A percentile compares a stretch with the other conserved stretches of the same genome.
These are phyloP conservation scores for Nomada goodeniana DNA, from an alignment of 2,888 invertebrate species.

Conservation along the genomic window DNA sequence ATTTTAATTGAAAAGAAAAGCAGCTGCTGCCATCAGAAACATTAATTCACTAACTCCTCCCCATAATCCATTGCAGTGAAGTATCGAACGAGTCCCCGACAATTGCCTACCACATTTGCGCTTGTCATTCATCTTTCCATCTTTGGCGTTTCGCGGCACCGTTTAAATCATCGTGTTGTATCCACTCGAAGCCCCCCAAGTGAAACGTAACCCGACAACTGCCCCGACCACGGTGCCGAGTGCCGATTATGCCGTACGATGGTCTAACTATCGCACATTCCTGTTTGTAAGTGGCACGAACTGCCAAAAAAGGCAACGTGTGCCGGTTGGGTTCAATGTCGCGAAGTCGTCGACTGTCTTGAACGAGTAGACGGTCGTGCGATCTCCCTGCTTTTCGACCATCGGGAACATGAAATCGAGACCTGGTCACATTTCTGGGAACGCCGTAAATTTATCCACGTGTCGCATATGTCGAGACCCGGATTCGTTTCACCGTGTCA, in stretches of 20 bases:
- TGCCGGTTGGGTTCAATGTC: constrained; percentile 24
- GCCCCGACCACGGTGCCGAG: background rate
- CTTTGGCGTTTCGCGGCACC: constrained; percentile 33
- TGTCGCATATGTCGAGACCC: constrained; percentile 37
- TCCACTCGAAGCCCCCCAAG: background rate
- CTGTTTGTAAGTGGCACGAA: background rate
- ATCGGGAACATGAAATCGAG: constrained; percentile 66
- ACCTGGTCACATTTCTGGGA: constrained; percentile 47
- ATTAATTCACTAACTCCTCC: no score
- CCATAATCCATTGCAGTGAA: background rate
- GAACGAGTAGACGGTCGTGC: constrained; percentile 56
- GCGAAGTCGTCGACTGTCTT: constrained; percentile 69
- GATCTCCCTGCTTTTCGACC: constrained; percentile 52
- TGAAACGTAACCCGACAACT: background rate
- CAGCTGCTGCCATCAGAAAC: no score
- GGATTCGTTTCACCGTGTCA: constrained; percentile 18
- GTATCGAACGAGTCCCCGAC: constrained; percentile 19
- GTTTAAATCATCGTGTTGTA: constrained; percentile 42
- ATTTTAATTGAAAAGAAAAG: no score
- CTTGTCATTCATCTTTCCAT: constrained; percentile 29
- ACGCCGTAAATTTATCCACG: constrained; percentile 48
- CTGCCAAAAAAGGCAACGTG: background rate
- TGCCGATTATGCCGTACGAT: constrained; percentile 29
- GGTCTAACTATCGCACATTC: constrained; percentile 10
- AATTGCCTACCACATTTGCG: constrained; percentile 33